phyloP scores from a whole-genome alignment of 2,888 invertebrate genomes.

The Paralinhomoeus sp. region DNA sequence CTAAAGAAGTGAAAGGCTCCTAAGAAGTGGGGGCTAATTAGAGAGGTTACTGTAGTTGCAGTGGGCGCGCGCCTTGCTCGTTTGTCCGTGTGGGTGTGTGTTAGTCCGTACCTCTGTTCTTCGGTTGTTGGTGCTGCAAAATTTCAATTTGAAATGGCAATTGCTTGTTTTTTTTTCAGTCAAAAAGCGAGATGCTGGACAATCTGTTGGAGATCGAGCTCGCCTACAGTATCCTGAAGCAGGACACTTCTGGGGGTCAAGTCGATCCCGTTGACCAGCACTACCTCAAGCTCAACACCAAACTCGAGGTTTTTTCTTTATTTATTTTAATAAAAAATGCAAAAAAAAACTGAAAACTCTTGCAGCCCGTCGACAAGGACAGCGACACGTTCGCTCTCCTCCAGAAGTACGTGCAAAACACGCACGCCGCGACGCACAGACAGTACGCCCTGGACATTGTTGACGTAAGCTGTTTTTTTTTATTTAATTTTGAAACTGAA shows the following conservation, averaged over 20 bases:
- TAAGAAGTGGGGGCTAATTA: too few species aligned
- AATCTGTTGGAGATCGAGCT: constrained; percentile 78
- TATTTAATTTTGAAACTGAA: background rate
- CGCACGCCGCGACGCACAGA: constrained; percentile 69
- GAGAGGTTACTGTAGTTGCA: too few species aligned
- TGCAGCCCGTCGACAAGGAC: constrained; percentile 37
- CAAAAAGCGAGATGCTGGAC: constrained; percentile 63
- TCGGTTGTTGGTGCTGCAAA: too few species aligned
- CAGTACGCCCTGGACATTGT: constrained; percentile 45
- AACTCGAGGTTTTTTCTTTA: constrained; percentile 47
- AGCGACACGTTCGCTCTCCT: constrained; percentile 50
- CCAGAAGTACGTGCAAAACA: constrained; percentile 57
- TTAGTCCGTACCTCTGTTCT: too few species aligned
- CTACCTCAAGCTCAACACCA: constrained; percentile 62
- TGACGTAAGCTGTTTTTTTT: constrained; percentile 29
- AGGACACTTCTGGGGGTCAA: constrained; percentile 30
- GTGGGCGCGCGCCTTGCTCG: too few species aligned
- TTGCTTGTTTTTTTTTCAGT: too few species aligned
- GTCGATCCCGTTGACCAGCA: constrained; percentile 51
- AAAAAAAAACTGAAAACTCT: too few species aligned
- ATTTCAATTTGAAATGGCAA: too few species aligned
- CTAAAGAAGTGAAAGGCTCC: too few species aligned
- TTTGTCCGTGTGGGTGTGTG: too few species aligned
- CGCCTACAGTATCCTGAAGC: constrained; percentile 61
- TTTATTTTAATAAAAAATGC: too few species aligned